Base-by-base conservation (phyloP, 2,888 invertebrate genomes). In the Blera fallax region DNA sequence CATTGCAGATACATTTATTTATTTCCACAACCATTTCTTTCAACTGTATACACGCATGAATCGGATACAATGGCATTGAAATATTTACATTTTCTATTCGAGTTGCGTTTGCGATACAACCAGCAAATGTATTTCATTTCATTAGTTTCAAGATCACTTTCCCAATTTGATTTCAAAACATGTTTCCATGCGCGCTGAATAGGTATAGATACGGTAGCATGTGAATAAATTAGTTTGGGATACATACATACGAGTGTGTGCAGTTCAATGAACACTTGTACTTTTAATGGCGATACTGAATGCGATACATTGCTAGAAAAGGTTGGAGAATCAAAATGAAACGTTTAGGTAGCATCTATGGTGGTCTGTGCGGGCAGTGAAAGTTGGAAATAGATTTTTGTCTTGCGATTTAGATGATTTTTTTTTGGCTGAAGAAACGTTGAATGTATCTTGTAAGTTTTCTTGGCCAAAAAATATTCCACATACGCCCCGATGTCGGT, bases 141-240 rank as follows among this genome's bases (percentile, higher is more conserved):
- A 29, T 65, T 72, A 32, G 43, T 21, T 72, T 81, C 60, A 74
- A 81, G 67, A 74, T 62, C 67, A 81, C 69, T 81, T 74, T 81
- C 67, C 32, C 37, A 62, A 62, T 81, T 62, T 16, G 48, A 18
- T 74, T 81, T 74, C 67, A 54, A 60, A 62, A 45, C 67, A 69
- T 69, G 65, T 69, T 58, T 58, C 48, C 14, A 32, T 70, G 45
- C 11, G 48, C 14, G 37, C 34, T n/a, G n/a, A 16, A 37, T 45
- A 29, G 29, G 45, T 14, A 40, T n/a, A 40, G 37, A 10, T 24
- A 14, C 18, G 1, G 29, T 34, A 64, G 16, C 43, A 24, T 45
- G 54, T 34, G 64, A 56, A 34, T 56, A 24, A 56, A 65, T 65
- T 56, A 65, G 24, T 32, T 34, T 32, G 24, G 3, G 60, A 3